Evolutionary conservation across 2,797 vertebrate species (phyloP), one percentile per base, ranked within the genome.

Genomic region (Sebastes vulpes): DNA sequence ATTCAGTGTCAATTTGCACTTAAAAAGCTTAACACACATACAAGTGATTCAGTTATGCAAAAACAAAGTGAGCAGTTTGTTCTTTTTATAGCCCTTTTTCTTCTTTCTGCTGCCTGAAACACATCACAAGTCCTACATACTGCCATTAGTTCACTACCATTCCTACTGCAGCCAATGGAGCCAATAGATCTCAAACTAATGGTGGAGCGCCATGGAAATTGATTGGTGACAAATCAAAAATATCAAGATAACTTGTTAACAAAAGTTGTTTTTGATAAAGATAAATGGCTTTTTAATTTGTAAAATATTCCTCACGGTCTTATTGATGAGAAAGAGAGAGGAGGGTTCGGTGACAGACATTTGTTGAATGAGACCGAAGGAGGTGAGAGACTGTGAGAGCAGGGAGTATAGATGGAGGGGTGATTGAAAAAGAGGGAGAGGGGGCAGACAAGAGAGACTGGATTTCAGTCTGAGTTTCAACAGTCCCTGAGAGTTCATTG

Each of bases 301-400:
- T 35, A 38, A 67, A 65, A 50, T 74, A 65, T 52, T 75, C 35
- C 6, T 73, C 57, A 8, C 57, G 54, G 60, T 32, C 50, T n/a
- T 58, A 84, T 77, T 74, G 38, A 82, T 64, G 54, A 79, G 50
- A 70, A 52, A 72, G n/a, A 59, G 28, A 29, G 48, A n/a, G 35
- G 28, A 14, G 28, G 66, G 65, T 0, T 32, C 14, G 16, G 12
- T 79, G 81, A 75, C 6, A 26, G 81, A 54, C 48, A 16, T 58
- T 75, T 68, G 73, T 67, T 53, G 71, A 82, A 72, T 32, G 66
- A 81, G 77, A 81, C 66, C 61, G 58, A 81, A 54, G 71, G 53
- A 77, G 54, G 92, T 28, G 46, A 81, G 28, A 46, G 32, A 72
- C 54, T 61, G 64, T 65, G 64, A 65, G 69, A 53, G 72, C 31